Conservation (phyloP, 2,113 vertebrate genomes). For the Nothobranchius kuhntae region DNA sequence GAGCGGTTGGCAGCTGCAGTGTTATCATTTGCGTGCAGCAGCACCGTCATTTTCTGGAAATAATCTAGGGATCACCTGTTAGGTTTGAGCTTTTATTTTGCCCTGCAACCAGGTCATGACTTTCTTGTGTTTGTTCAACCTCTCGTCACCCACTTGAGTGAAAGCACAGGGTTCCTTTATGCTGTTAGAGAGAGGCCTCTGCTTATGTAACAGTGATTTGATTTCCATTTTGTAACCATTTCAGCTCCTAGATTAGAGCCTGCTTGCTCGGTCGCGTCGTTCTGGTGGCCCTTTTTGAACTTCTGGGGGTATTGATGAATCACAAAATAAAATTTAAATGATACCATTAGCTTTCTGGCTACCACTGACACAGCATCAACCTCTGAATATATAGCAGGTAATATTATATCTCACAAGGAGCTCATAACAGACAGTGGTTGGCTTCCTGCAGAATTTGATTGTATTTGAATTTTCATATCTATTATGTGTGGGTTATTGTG, state of each 20-base stretch:
- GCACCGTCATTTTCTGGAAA: constrained; percentile 36
- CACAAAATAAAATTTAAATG: constrained; percentile 33
- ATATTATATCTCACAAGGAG: constrained; percentile 21
- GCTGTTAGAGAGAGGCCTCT: constrained; percentile 7
- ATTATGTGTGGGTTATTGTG: background rate
- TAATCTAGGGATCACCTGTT: constrained; percentile 30
- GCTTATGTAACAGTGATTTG: background rate
- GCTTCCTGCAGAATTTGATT: constrained; percentile 2
- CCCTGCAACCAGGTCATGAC: constrained; percentile 32
- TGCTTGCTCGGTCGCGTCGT: constrained; percentile 1
- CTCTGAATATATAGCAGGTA: constrained; percentile 27
- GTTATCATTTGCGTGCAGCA: constrained; percentile 56
- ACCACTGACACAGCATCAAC: constrained; percentile 15
- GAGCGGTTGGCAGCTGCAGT: constrained; percentile 47
- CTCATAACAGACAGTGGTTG: constrained; percentile 15
- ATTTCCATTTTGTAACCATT: background rate
- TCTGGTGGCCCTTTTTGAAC: constrained; percentile 8
- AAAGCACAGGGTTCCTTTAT: background rate
- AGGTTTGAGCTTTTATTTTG: constrained; percentile 27
- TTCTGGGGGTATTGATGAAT: constrained; percentile 3
- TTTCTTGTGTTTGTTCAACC: constrained; percentile 26
- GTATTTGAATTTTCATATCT: constrained; percentile 12
- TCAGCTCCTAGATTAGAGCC: constrained; percentile 6
- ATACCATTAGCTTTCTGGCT: constrained; percentile 21
- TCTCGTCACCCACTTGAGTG: constrained; percentile 15